Conservation (phyloP, 1,140 invertebrate genomes). For the Aphis craccivora region DNA sequence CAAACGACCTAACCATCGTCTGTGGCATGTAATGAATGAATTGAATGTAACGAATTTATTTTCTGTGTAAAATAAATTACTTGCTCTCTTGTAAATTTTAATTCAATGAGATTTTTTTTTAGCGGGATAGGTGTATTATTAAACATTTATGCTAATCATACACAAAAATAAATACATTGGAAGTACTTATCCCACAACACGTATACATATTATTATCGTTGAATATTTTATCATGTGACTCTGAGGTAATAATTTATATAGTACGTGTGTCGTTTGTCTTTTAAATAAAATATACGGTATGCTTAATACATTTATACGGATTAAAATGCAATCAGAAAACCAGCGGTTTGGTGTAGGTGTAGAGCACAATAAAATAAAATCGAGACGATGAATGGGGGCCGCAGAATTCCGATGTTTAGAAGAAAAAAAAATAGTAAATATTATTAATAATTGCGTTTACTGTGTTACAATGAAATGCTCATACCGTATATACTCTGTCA, state of each 20-base stretch:
- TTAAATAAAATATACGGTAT: background rate
- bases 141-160: constrained; percentile 6
- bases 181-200: background rate
- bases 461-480: too few relatives aligned
- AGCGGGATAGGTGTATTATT: background rate
- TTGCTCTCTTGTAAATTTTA: background rate
- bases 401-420: too few relatives aligned
- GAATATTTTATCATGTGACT: background rate
- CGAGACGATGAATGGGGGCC: too few relatives aligned
- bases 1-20: background rate
- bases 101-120: background rate
- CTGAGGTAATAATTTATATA: constrained; percentile 11
- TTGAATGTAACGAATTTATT: background rate
- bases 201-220: constrained; percentile 10
- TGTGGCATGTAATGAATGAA: background rate
- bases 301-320: background rate
- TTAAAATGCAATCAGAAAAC: background rate
- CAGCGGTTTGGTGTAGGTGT: background rate
- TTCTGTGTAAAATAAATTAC: background rate
- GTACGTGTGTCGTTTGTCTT: constrained; percentile 1
- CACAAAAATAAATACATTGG: background rate
- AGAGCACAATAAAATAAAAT: background rate
- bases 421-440: too few relatives aligned
- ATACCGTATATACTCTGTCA: too few relatives aligned
- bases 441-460: too few relatives aligned